These are phyloP conservation scores for Xiphias gladius DNA, from an alignment of 2,113 vertebrate genomes.

Conservation along the genomic window DNA sequence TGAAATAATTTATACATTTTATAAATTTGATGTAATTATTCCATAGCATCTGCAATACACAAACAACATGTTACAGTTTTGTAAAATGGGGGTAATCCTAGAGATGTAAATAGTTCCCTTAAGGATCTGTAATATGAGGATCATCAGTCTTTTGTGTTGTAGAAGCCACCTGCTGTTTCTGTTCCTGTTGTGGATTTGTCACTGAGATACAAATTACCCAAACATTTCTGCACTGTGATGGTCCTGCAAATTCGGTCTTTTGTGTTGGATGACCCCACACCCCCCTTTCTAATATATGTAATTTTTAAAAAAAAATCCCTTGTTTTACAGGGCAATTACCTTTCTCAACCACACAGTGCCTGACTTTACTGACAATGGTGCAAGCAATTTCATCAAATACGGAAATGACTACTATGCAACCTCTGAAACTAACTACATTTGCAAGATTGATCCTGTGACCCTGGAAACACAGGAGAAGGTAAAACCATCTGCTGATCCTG, in stretches of 20 bases:
- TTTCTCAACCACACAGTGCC: conserved; percentile 95
- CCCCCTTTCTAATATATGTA: neutral
- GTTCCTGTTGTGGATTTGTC: neutral
- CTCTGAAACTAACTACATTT: conserved; percentile 95
- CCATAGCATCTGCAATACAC: neutral
- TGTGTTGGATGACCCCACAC: neutral
- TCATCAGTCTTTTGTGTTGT: neutral
- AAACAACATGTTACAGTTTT: neutral
- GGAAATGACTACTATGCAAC: conserved; percentile 93
- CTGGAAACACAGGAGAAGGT: conserved; percentile 96
- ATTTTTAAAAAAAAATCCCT: neutral
- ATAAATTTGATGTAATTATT: neutral
- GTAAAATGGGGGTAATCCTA: neutral
- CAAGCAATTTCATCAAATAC: conserved; percentile 92
- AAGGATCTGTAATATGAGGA: neutral
- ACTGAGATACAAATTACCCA: neutral
- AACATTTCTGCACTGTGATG: too few species aligned
- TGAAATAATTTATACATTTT: neutral
- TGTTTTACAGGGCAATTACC: conserved; percentile 87
- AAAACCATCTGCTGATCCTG: neutral
- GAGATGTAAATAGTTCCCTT: too few species aligned
- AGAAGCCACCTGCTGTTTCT: neutral
- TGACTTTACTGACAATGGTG: conserved; percentile 96
- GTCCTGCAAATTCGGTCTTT: neutral
- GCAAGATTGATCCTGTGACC: conserved; percentile 90